These are phyloP conservation scores for Schizopygopsis malacanthus DNA, from an alignment of 2,797 vertebrate genomes.

Conservation along the genomic window DNA sequence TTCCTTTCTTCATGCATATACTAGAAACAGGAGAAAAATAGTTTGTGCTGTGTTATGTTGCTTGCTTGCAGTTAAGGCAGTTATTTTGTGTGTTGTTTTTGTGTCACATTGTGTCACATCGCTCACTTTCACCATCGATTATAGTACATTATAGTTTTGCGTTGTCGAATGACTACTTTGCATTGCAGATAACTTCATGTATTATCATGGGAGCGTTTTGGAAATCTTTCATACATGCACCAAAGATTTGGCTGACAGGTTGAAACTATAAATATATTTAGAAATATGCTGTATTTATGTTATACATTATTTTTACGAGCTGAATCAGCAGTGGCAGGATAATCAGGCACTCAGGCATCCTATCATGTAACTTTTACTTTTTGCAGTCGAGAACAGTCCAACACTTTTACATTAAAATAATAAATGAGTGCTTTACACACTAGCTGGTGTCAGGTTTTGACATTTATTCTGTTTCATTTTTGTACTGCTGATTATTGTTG, in stretches of 20 bases:
- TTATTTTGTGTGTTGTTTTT: background rate
- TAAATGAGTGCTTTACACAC: constrained; percentile 12
- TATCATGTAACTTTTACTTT: background rate
- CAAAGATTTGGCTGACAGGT: background rate
- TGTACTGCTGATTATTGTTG: constrained; percentile 19
- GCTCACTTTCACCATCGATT: background rate
- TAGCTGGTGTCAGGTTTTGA: constrained; percentile 3
- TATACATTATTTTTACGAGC: constrained; percentile 12
- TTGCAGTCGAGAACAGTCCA: background rate
- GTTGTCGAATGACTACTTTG: background rate
- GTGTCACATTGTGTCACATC: background rate
- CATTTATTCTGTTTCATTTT: constrained; percentile 18
- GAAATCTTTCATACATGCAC: background rate
- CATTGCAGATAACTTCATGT: background rate
- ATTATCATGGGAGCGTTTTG: background rate
- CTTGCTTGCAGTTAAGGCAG: background rate
- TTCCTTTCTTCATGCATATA: background rate
- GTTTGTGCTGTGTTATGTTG: background rate
- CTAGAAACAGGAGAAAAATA: background rate
- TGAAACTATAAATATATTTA: background rate
- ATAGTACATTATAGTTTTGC: background rate
- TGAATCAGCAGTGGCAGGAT: background rate
- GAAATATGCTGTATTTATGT: background rate
- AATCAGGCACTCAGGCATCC: constrained; percentile 1
- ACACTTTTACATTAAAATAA: constrained; percentile 11